Conservation (phyloP, 2,113 vertebrate genomes). For the Strix uralensis region DNA sequence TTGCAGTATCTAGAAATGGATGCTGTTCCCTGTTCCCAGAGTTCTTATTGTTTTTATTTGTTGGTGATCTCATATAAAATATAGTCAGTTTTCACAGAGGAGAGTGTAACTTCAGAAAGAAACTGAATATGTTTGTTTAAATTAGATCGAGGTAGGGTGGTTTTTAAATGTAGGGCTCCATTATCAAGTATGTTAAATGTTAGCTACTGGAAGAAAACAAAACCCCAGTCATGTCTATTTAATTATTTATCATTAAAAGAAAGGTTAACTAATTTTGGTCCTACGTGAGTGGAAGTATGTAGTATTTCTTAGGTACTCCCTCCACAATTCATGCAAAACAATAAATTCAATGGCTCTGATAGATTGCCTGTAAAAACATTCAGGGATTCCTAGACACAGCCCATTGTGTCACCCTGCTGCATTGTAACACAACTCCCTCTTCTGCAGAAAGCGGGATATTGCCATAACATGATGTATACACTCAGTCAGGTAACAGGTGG, state of each 20-base stretch:
- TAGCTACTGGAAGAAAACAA: neutral
- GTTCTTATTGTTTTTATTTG: neutral
- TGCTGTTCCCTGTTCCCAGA: neutral
- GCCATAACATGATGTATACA: neutral
- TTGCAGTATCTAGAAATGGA: neutral
- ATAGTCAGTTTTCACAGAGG: neutral
- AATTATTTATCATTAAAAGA: neutral
- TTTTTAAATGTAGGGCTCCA: neutral
- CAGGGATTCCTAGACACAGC: neutral
- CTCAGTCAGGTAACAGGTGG: neutral
- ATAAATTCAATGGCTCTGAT: neutral
- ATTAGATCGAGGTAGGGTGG: neutral
- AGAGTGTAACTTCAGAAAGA: neutral
- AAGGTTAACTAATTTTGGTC: neutral
- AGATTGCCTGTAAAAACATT: neutral
- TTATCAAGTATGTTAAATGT: neutral
- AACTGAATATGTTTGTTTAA: neutral
- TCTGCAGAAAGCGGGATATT: neutral
- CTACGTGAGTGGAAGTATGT: neutral
- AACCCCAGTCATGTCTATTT: neutral
- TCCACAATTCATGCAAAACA: neutral
- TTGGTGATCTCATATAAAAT: neutral
- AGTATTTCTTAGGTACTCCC: neutral
- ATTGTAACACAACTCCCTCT: neutral
- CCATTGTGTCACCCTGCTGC: neutral